Percentiles rank a stretch among this genome's conserved stretches.
These are phyloP conservation scores for Ctenochaetus hawaiiensis DNA, from an alignment of 2,797 vertebrate species.

Conservation along the genomic window DNA sequence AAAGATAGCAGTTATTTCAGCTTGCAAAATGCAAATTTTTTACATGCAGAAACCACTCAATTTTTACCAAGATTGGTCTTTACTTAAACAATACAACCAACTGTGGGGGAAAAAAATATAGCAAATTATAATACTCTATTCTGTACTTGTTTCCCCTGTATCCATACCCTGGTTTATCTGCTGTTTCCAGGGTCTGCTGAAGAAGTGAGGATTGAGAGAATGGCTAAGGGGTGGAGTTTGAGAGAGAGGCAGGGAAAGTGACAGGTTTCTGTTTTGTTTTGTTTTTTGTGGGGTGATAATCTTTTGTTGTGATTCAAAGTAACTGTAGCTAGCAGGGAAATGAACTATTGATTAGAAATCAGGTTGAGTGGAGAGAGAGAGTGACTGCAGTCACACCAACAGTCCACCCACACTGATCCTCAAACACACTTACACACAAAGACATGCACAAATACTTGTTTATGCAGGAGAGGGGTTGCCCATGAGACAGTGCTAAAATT, in stretches of 20 bases:
- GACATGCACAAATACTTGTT: background rate
- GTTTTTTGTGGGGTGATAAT: conserved; percentile 57
- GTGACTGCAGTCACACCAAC: conserved; percentile 45
- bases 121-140: background rate
- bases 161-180: conserved; percentile 9
- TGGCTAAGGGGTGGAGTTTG: conserved; percentile 11
- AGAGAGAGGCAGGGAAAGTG: conserved; percentile 15
- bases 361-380: conserved; percentile 16
- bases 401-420: conserved; percentile 16
- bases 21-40: conserved; percentile 7
- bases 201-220: background rate
- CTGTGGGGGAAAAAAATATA: background rate
- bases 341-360: conserved; percentile 78
- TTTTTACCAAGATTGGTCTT: conserved; percentile 15
- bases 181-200: conserved; percentile 15
- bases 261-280: background rate
- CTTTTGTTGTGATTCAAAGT: conserved; percentile 71
- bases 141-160: conserved; percentile 5
- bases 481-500: conserved; percentile 30
- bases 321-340: conserved; percentile 66
- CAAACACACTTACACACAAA: background rate
- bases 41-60: background rate
- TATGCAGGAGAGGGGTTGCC: conserved; percentile 4
- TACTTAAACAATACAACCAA: conserved; percentile 6
- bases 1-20: conserved; percentile 11